Evolutionary conservation across 2,113 vertebrate species (phyloP).

Genomic region (Limnothrissa miodon): DNA sequence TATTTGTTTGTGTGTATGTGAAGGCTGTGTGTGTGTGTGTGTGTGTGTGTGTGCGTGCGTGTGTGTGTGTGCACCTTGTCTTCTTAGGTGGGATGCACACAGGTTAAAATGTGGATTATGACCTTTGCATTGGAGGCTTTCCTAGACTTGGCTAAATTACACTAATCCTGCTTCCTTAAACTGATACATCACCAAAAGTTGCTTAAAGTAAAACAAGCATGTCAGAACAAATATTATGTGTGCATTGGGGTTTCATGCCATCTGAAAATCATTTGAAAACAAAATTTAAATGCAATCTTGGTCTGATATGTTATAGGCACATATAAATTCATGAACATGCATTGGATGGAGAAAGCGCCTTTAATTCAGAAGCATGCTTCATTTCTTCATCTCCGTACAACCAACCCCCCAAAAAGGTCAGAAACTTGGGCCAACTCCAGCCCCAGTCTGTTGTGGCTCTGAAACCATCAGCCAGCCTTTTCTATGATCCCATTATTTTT

Average conservation of each 20-base stretch:
- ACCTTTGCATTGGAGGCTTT: neutral
- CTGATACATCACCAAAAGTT: neutral
- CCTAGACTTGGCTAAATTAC: neutral
- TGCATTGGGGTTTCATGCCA: neutral
- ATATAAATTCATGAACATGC: neutral
- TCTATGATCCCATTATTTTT: conserved; percentile 17
- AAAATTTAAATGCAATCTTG: neutral
- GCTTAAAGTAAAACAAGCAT: neutral
- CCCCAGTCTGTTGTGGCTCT: neutral
- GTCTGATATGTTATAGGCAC: neutral
- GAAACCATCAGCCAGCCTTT: neutral
- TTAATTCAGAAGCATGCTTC: neutral
- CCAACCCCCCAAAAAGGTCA: neutral
- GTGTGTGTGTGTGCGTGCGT: neutral
- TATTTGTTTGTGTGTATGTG: neutral
- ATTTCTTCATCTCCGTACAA: neutral
- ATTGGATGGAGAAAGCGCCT: neutral
- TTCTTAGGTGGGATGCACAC: neutral
- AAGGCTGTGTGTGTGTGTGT: neutral
- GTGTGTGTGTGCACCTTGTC: neutral
- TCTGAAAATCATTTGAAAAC: neutral
- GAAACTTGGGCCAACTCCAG: neutral
- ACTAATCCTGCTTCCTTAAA: conserved; percentile 7
- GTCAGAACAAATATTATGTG: neutral
- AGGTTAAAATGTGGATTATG: neutral